phyloP scores from a whole-genome alignment of 1,140 invertebrate genomes.

The Drosophila equinoxialis region DNA sequence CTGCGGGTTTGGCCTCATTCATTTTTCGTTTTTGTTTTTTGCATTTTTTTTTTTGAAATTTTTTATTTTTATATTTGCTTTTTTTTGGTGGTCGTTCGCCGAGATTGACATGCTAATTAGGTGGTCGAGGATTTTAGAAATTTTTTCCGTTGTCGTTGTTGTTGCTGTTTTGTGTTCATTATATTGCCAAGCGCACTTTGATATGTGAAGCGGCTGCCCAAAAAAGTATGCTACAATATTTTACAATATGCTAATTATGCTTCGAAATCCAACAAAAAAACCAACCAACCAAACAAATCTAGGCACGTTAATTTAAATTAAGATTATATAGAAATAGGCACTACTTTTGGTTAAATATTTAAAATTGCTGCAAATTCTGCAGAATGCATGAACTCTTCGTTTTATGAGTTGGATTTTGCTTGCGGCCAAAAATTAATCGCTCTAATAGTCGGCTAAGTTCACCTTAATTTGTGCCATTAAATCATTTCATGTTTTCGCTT shows the following conservation, averaged over 20 bases:
- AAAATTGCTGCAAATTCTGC: background rate
- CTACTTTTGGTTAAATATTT: background rate
- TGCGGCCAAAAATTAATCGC: too few relatives aligned
- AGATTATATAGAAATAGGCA: background rate
- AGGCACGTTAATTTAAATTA: too few relatives aligned
- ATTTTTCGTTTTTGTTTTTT: slow-evolving; percentile 3
- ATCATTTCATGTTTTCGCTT: slow-evolving; percentile 4
- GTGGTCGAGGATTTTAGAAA: slow-evolving; percentile 33
- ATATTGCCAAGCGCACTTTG: slow-evolving; percentile 25
- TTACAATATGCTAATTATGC: slow-evolving; percentile 48
- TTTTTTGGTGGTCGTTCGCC: slow-evolving; percentile 17
- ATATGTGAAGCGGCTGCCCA: slow-evolving; percentile 4
- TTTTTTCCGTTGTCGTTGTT: slow-evolving; percentile 21
- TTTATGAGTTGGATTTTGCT: background rate
- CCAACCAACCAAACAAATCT: too few relatives aligned
- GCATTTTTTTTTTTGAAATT: background rate
- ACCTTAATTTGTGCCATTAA: slow-evolving; percentile 12
- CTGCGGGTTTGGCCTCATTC: slow-evolving; percentile 16
- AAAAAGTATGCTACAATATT: slow-evolving; percentile 46
- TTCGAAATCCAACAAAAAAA: background rate
- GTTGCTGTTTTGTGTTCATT: background rate
- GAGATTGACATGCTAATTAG: slow-evolving; percentile 63
- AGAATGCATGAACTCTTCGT: background rate
- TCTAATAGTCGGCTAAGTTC: background rate
- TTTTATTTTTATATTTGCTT: background rate